Conservation (phyloP, 2,113 vertebrate species). For the Oreotrochilus melanogaster region DNA sequence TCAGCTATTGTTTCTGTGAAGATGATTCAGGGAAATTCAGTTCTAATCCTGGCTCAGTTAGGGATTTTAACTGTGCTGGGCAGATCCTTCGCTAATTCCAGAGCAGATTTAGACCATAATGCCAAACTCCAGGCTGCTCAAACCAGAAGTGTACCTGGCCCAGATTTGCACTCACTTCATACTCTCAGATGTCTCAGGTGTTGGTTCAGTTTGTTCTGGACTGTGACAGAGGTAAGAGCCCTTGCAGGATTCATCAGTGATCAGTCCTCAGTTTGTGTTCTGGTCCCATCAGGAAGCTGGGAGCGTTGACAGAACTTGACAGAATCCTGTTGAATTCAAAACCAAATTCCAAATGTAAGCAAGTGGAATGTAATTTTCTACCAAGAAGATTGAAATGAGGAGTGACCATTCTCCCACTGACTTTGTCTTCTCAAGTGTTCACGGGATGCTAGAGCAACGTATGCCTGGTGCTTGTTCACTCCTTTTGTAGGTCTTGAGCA, state of each 20-base stretch:
- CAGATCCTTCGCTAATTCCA: slow-evolving; percentile 11
- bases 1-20: slow-evolving; percentile 12
- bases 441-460: not conserved
- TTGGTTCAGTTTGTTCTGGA: not conserved
- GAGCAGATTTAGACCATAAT: slow-evolving; percentile 19
- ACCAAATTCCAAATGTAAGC: not conserved
- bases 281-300: not conserved
- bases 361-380: not conserved
- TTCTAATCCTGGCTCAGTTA: slow-evolving; percentile 5
- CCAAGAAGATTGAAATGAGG: not conserved
- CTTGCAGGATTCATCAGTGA: not conserved
- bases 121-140: not conserved
- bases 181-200: not conserved
- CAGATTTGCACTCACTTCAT: not conserved
- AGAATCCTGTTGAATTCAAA: not conserved
- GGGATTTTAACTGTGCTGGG: slow-evolving; percentile 15
- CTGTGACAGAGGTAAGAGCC: not conserved
- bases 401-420: not conserved
- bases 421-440: not conserved
- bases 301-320: not conserved
- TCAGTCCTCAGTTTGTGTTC: not conserved
- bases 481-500: not conserved
- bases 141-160: not conserved
- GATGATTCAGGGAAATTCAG: slow-evolving; percentile 26
- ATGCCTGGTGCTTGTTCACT: not conserved